Conservation (phyloP, 2,113 vertebrate genomes). For the Baryphthengus martii region DNA sequence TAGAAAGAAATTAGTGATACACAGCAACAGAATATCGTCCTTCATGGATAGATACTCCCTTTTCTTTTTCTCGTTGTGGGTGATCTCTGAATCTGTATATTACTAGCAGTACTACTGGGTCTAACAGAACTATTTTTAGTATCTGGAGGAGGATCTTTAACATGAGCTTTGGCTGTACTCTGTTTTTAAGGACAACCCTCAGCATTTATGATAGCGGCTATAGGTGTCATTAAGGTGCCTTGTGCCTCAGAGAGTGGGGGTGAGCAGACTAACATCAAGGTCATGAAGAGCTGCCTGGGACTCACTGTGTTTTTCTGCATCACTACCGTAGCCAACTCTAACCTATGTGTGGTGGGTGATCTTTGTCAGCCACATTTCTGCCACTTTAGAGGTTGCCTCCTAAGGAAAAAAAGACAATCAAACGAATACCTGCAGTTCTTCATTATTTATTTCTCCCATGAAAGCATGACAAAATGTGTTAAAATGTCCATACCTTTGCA, state of each 20-base stretch:
- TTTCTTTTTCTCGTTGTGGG: neutral
- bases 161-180: neutral
- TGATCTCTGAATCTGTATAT: neutral
- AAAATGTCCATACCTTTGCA: neutral
- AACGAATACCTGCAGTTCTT: neutral
- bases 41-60: neutral
- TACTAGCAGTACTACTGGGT: neutral
- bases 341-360: neutral
- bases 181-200: neutral
- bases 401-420: neutral
- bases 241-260: neutral
- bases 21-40: neutral
- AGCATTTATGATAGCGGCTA: neutral
- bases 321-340: neutral
- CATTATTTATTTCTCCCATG: neutral
- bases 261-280: neutral
- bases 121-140: neutral
- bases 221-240: neutral
- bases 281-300: neutral
- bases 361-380: neutral
- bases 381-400: neutral
- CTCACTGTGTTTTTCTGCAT: neutral
- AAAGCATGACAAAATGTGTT: neutral
- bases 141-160: neutral
- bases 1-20: neutral